Evolutionary conservation across 1,140 invertebrate genomes (phyloP), one percentile per base, ranked within the genome.

Genomic region (Tetragnatha versicolor): DNA sequence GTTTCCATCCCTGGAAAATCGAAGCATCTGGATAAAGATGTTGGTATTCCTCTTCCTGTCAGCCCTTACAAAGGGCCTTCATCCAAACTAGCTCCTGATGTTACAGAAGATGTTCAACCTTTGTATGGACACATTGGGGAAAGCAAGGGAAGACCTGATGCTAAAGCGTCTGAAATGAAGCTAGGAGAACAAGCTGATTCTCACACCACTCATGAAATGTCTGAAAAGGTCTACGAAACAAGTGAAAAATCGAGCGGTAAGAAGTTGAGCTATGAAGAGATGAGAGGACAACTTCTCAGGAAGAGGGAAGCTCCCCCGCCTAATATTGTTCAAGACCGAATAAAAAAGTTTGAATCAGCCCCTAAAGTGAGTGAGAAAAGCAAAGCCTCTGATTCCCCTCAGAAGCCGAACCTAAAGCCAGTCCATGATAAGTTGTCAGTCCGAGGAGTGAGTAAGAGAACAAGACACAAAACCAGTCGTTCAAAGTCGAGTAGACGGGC

Each of bases 251-350:
- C 55, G 4, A 17, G 27, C 3, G 47, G 49, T 0, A 79, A 80
- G 39, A 73, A 75, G 37, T 61, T 72, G 17, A 78, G 55, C 22
- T 80, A 73, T 61, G 79, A 80, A 69, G 79, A 80, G 68, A 66
- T 78, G 66, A 45, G 80, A 55, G 53, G 61, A 3, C 66, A 72
- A 27, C 66, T 79, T 22, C 37, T 61, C 12, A 37, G 66, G 6
- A 70, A 80, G 58, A 33, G 65, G 27, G 82, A 85, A 79, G 81
- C 83, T 29, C 83, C 85, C 29, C 85, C 86, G 61, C 84, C 84
- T 58, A 89, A 89, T 81, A 83, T 88, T 35, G 89, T 89, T 0
- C 87, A 88, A 63, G 86, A 85, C 66, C 82, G 88, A 75, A 89
- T 89, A 6, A 87, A 86, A 31, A 86, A 86, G 4, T 89, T 89